These are phyloP conservation scores for Danio tinwini DNA, from an alignment of 2,797 vertebrate genomes.

Conservation along the genomic window DNA sequence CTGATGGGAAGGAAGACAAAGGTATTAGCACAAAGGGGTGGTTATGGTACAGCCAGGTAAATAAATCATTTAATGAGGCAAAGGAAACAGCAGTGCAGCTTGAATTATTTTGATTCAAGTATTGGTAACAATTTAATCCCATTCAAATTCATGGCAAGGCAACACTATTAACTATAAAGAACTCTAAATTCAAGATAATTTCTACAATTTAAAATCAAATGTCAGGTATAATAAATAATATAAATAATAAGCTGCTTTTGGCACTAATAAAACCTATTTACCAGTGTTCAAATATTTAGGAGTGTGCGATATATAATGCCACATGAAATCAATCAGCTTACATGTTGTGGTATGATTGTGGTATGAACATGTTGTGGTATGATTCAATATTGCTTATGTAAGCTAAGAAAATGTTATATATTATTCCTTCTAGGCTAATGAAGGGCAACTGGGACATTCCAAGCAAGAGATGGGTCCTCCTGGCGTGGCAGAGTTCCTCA, in stretches of 20 bases:
- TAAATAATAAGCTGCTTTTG: background rate
- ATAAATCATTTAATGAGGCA: constrained; percentile 4
- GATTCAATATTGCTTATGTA: background rate
- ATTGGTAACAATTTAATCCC: background rate
- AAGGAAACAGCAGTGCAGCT: background rate
- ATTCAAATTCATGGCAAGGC: background rate
- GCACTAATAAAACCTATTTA: background rate
- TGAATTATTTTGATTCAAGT: background rate
- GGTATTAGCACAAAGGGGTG: constrained; percentile 16
- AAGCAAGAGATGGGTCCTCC: too few relatives aligned
- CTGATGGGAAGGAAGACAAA: constrained; percentile 7
- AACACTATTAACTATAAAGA: background rate
- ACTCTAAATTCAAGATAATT: background rate
- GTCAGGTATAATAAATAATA: background rate
- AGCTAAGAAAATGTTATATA: too few relatives aligned
- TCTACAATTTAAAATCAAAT: background rate
- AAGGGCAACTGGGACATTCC: too few relatives aligned
- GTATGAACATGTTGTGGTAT: background rate
- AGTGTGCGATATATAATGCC: background rate
- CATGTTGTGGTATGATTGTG: too few relatives aligned
- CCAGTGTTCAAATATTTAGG: background rate
- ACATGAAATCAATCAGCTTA: too few relatives aligned
- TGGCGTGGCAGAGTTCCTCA: too few relatives aligned
- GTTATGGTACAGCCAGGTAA: background rate
- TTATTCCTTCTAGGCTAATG: too few relatives aligned